Base-by-base conservation (phyloP, 1,140 invertebrate genomes). In the Neelides sp. region DNA sequence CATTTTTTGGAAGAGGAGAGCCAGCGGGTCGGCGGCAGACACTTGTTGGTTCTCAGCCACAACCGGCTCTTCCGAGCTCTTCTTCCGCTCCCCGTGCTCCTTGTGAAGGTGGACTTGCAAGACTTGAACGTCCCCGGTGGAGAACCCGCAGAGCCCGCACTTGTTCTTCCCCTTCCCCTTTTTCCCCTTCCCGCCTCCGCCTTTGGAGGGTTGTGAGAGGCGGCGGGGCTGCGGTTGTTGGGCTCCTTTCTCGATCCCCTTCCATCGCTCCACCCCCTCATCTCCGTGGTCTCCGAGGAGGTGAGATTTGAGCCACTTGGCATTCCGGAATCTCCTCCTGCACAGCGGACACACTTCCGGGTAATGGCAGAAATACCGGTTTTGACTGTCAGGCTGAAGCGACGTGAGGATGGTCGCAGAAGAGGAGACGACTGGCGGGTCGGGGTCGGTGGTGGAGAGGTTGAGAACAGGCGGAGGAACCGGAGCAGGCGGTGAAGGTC, bases 221-320 rank as follows among this genome's bases (percentile, higher is more conserved):
- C n/a, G n/a, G n/a, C n/a, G n/a, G 12, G 46, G 43, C 58, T 50
- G 54, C 44, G 59, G 55, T 26, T 57, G 50, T 50, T 58, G 40
- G 36, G 49, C 57, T 40, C 49, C 40, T 40, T 61, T 55, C 27
- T 62, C 62, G 34, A 81, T 58, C 50, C 80, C 78, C 32, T 76
- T 72, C 73, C 79, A 78, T 56, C 80, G 80, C n/a, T 83, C 79
- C 13, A 75, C 66, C 1, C 80, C 80, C 10, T 72, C 65, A 59
- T 82, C 77, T 1, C 80, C 81, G 62, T 95, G 91, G 58, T 95
- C 90, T 40, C 81, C 81, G 34, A 87, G 69, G 42, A 95, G 68
- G 67, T 95, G 91, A 0, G 83, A 82, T 56, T 89, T 85, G 36
- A 95, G 69, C 78, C 87, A 92, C 55, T 94, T 90, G 23, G 79